Base-by-base conservation (phyloP, 2,797 vertebrate species). In the Leontopithecus rosalia region DNA sequence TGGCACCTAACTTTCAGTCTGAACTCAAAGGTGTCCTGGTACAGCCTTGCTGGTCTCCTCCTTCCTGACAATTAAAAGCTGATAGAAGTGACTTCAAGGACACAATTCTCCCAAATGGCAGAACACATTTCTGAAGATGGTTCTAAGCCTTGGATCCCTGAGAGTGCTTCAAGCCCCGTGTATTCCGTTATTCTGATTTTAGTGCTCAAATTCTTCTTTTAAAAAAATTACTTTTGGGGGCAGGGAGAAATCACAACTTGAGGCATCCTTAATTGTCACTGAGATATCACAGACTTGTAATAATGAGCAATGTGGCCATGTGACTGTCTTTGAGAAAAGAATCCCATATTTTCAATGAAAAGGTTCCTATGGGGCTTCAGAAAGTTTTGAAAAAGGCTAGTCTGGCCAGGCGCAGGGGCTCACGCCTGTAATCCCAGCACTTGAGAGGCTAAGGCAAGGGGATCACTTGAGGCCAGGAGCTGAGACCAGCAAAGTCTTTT, bases 371-470 rank as follows among this genome's bases (percentile, higher is more conserved):
- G 46, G 39, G 52, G 67, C 84, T 97, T 91, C 41, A 81, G 89
- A 94, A 88, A 43, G n/a, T 85, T 97, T 92, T 93, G 58, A 14
- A 87, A 91, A 94, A 58, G 52, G 33, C 52, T 89, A 33, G 77
- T 75, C 67, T 91, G 55, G 48, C 30, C 61, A 64, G 30, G 33
- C 1, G 0, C 7, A 17, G 30, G 33, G 61, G 30, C 30, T 64
- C 14, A 33, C 7, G 3, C 30, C 14, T 64, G 14, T 33, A 33
- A 64, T 64, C 61, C 6, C 61, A 64, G 61, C 30, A 64, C 14
- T 33, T 33, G 61, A 7, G 61, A 64, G 30, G 61, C 61, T 15
- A 2, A 33, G 30, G 61, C 61, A 64, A 33, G 30, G 33, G 30
- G 30, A 64, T n/a, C 61, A n/a, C 15, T 64, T 64, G 30, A 64